These are phyloP conservation scores for Crambe crambe DNA, from an alignment of 37 sponge, comb jelly and placozoan species.

Conservation along the genomic window DNA sequence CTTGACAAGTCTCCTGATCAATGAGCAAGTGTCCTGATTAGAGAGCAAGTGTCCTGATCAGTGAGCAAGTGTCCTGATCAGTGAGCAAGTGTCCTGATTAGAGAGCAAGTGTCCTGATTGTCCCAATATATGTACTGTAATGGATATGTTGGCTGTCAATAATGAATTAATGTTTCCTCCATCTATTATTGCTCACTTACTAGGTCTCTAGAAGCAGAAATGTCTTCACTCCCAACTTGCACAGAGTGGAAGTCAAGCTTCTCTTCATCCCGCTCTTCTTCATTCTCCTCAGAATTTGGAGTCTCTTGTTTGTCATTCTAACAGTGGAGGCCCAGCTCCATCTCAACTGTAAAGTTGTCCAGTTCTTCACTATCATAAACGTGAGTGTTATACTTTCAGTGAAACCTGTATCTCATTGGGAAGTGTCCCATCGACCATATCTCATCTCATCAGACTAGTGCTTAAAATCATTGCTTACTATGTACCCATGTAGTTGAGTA, in stretches of 20 bases:
- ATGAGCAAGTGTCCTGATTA: too few species aligned
- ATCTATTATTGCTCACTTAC: too few species aligned
- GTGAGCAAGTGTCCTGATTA: too few species aligned
- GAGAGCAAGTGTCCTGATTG: too few species aligned
- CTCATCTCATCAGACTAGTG: not conserved
- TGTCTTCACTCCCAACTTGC: not conserved
- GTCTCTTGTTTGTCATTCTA: constrained; percentile 25
- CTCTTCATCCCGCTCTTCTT: constrained; percentile 60
- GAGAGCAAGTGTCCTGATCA: too few species aligned
- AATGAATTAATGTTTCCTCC: too few species aligned
- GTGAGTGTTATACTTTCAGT: too few species aligned
- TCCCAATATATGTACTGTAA: too few species aligned
- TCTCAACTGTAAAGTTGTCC: constrained; percentile 9
- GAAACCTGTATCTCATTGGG: not conserved
- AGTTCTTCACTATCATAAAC: constrained; percentile 5
- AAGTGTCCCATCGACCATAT: not conserved
- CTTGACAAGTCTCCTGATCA: too few species aligned
- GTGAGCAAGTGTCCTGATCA: too few species aligned
- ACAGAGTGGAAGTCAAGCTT: constrained; percentile 54
- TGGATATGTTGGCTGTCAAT: too few species aligned
- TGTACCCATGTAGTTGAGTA: too few species aligned
- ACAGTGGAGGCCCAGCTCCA: constrained; percentile 5
- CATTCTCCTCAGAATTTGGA: constrained; percentile 54
- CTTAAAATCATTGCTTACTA: not conserved
- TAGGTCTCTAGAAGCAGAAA: not conserved